A percentile compares a stretch with the other conserved stretches of the same genome.
Conservation (phyloP, 2,888 invertebrate species). For the Plemyria rubiginata region DNA sequence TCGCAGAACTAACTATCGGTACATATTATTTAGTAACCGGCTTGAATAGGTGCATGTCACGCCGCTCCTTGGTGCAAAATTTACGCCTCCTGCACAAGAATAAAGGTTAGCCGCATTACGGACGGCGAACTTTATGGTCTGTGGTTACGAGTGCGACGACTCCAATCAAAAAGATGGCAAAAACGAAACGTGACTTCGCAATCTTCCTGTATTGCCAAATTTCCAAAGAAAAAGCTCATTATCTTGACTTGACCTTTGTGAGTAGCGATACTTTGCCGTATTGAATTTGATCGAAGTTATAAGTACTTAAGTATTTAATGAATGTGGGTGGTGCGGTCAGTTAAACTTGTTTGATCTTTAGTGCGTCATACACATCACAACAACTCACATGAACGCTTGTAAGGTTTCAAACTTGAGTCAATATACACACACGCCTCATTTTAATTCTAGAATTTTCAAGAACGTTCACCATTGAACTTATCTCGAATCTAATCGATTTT, state of each 20-base stretch:
- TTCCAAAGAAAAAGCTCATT: conserved; percentile 26
- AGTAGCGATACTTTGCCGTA: conserved; percentile 9
- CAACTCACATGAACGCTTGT: conserved; percentile 4
- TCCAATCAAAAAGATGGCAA: conserved; percentile 24
- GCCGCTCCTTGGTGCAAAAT: conserved; percentile 18
- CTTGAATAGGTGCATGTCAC: conserved; percentile 16
- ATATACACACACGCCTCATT: not conserved
- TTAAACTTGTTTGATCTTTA: conserved; percentile 12
- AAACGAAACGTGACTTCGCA: conserved; percentile 24
- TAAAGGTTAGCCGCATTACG: conserved; percentile 22
- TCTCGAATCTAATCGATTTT: conserved; percentile 42
- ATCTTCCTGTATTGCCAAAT: conserved; percentile 32
- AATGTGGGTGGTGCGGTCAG: conserved; percentile 18
- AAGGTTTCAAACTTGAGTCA: conserved; percentile 6
- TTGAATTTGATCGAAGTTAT: conserved; percentile 14
- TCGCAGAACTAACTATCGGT: not conserved
- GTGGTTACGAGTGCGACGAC: conserved; percentile 21
- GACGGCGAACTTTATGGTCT: conserved; percentile 27
- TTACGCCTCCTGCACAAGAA: conserved; percentile 28
- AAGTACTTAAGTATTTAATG: conserved; percentile 14
- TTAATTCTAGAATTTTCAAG: not conserved
- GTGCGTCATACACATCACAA: conserved; percentile 7
- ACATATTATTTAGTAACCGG: not conserved
- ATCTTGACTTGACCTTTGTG: conserved; percentile 25
- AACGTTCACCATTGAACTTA: conserved; percentile 2